A percentile compares a stretch with the other conserved stretches of the same genome.
phyloP scores from a whole-genome alignment of 2,113 vertebrate genomes.

The Ahaetulla prasina region DNA sequence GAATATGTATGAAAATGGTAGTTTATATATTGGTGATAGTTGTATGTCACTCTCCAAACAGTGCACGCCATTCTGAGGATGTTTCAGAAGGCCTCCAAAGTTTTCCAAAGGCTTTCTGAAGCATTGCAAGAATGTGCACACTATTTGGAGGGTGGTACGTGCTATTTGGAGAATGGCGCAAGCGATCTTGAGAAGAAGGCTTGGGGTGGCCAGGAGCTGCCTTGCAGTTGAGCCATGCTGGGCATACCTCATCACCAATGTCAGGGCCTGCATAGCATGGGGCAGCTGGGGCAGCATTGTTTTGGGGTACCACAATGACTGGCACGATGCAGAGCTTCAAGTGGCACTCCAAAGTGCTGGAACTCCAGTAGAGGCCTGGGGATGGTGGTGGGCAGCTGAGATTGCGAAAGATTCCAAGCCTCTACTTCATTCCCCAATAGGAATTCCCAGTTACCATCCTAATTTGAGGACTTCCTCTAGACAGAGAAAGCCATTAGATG shows the following conservation, averaged over 20 bases:
- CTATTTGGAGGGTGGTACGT: not conserved
- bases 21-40: not conserved
- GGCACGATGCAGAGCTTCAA: not conserved
- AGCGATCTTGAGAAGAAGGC: not conserved
- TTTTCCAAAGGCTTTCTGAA: not conserved
- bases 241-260: not conserved
- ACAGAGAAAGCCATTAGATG: not conserved
- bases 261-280: not conserved
- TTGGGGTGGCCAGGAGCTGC: not conserved
- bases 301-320: not conserved
- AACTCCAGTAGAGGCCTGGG: not conserved
- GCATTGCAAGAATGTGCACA: not conserved
- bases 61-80: not conserved
- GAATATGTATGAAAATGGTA: not conserved
- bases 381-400: not conserved
- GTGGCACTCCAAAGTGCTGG: not conserved
- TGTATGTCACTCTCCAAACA: not conserved
- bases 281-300: not conserved
- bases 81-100: not conserved
- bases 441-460: not conserved
- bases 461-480: not conserved
- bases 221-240: not conserved
- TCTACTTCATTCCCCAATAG: not conserved
- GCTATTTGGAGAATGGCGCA: not conserved
- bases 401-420: not conserved